A percentile compares a stretch with the other conserved stretches of the same genome.
phyloP scores from a whole-genome alignment of 2,113 vertebrate genomes.

The Sterna hirundo region DNA sequence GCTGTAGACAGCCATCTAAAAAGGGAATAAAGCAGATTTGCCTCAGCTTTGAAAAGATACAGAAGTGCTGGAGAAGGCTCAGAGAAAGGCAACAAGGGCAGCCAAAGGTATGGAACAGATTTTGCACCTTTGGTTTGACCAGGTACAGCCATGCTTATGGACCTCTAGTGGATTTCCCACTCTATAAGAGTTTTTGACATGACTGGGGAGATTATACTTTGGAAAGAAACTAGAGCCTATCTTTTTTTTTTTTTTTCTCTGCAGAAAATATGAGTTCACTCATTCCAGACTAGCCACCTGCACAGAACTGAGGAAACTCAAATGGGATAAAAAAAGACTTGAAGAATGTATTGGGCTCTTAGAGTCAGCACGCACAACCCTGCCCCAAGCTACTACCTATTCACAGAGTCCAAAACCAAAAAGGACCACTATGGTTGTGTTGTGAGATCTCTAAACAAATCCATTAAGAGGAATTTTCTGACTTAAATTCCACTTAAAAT shows the following conservation, averaged over 20 bases:
- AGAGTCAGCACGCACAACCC: neutral
- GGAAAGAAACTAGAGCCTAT: neutral
- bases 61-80: neutral
- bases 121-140: neutral
- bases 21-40: neutral
- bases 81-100: neutral
- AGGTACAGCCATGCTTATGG: neutral
- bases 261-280: neutral
- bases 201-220: neutral
- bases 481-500: neutral
- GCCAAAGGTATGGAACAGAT: neutral
- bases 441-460: neutral
- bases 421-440: neutral
- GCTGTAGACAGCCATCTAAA: neutral
- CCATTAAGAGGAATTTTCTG: neutral
- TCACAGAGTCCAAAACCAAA: neutral
- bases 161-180: neutral
- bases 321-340: too few relatives aligned
- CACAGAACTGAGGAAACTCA: neutral
- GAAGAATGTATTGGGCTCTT: neutral
- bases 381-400: neutral
- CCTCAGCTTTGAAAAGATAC: neutral
- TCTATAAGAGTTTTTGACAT: neutral
- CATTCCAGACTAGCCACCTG: neutral
- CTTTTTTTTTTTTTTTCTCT: neutral